Evolutionary conservation across 2,888 invertebrate species (phyloP), one percentile per base, ranked within the genome.

Genomic region (Caenorhabditis doughertyi): DNA sequence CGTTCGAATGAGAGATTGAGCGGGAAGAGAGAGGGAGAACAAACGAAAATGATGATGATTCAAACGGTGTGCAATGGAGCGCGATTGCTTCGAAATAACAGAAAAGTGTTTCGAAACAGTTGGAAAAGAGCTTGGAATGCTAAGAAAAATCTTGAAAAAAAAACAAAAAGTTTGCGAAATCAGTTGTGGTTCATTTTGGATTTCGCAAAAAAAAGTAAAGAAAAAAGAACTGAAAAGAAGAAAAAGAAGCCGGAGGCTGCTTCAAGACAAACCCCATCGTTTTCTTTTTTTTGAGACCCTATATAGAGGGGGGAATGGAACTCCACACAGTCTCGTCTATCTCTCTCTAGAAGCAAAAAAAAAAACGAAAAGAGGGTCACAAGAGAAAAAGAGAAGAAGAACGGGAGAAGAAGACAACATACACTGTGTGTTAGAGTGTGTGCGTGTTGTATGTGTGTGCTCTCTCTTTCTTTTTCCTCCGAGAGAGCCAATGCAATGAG

Each of bases 211-310:
- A 25, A 11, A 55, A 55, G 27, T 16, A 23, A n/a, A 9, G 8
- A 5, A 23, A 21, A 21, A 44, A 62, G 16, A n/a, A n/a, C n/a
- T n/a, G n/a, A n/a, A n/a, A n/a, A n/a, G 62, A 39, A 25, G 27
- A 44, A 39, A 21, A 13, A 62, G 16, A 39, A 62, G n/a, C n/a
- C n/a, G n/a, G n/a, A n/a, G n/a, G n/a, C n/a, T n/a, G n/a, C n/a
- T n/a, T n/a, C n/a, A 62, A 62, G 23, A 62, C 0, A 60, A 44
- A 44, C n/a, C 62, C 39, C 60, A 60, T 60, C 60, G 60, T 44
- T 42, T 29, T 64, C 62, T 62, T 18, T 25, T 55, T 47, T 70
- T 70, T 44, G 56, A 70, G 56, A 53, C 62, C 32, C 49, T 42
- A 2, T 55, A 68, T 35, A 49, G 32, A 71, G 60, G 49, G 32